These are phyloP conservation scores for Zosterops borbonicus DNA, from an alignment of 2,113 vertebrate genomes.

Conservation along the genomic window DNA sequence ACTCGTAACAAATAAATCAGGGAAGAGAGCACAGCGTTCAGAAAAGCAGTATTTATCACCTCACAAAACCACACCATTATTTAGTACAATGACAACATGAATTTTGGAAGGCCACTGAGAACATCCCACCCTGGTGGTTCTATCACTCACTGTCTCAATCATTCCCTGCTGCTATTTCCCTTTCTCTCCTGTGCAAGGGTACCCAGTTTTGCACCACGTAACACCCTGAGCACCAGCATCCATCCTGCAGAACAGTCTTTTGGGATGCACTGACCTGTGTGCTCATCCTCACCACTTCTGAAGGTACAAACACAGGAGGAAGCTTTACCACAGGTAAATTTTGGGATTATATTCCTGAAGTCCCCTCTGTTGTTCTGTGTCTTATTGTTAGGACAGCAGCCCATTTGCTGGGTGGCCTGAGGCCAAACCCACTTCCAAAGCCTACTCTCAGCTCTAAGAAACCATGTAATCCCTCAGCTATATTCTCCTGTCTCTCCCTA, in stretches of 20 bases:
- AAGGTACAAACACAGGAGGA: not conserved
- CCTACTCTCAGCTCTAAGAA: not conserved
- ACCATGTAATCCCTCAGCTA: not conserved
- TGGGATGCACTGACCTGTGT: fast-evolving
- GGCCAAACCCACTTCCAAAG: not conserved
- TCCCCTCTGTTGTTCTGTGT: not conserved
- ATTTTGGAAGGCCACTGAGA: not conserved
- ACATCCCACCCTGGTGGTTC: not conserved
- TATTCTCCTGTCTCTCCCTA: not conserved
- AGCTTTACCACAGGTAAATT: not conserved
- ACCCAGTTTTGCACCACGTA: not conserved
- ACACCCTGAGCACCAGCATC: not conserved
- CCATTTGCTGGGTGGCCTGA: not conserved
- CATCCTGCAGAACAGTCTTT: not conserved
- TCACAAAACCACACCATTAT: not conserved
- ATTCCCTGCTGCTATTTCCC: not conserved
- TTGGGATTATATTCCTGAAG: not conserved
- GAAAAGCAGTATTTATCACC: not conserved
- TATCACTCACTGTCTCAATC: not conserved
- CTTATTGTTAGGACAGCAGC: not conserved
- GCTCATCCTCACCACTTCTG: not conserved
- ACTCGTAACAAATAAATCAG: not conserved
- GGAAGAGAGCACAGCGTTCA: not conserved
- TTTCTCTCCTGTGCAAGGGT: not conserved
- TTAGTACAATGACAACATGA: not conserved